Evolutionary conservation across 2,797 vertebrate species (phyloP), one percentile per base, ranked within the genome.

Genomic region (Etheostoma nigrum): DNA sequence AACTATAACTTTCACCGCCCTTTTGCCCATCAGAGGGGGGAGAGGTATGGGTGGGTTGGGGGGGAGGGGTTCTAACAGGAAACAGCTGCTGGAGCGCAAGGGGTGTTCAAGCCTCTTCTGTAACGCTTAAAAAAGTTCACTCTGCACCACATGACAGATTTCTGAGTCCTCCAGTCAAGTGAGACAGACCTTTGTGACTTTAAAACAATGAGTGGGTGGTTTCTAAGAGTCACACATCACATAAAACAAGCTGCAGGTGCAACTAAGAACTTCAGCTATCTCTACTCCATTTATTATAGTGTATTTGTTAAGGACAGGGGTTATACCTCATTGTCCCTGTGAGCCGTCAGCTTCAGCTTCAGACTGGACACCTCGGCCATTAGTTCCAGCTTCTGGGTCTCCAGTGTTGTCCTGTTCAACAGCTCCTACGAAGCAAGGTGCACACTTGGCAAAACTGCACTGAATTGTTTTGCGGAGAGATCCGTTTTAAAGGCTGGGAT

Each of bases 381-480:
- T 78, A 99, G 93, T 88, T 99, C 97, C 89, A 99, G 88, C 86
- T 99, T 99, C 92, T 99, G 97, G 47, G 96, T 98, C 94, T 99
- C 98, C 87, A 99, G 93, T 1, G 96, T 91, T 0, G 96, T 95
- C 80, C 97, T 94, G 86, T 95, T 96, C 81, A 97, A 74, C 78
- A 99, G 95, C 87, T 99, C 98, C 98, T 99, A 85, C 25, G 44
- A 30, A 67, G 62, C 36, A 15, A 60, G 6, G 62, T 0, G 6
- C 25, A 68, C 19, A 40, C 8, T 78, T 9, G 3, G 45, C 51
- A 4, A 78, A 65, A 55, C 36, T 36, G 51, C 3, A 23, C 12
- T 44, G 15, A 8, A 45, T 11, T 23, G 30, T 14, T 23, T 7
- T 1, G 21, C 21, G 12, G 19, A 36, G 7, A 36, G 21, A 16